Evolutionary conservation across 2,888 invertebrate genomes (phyloP), one percentile per base, ranked within the genome.

Genomic region (Melinaea marsaeus): DNA sequence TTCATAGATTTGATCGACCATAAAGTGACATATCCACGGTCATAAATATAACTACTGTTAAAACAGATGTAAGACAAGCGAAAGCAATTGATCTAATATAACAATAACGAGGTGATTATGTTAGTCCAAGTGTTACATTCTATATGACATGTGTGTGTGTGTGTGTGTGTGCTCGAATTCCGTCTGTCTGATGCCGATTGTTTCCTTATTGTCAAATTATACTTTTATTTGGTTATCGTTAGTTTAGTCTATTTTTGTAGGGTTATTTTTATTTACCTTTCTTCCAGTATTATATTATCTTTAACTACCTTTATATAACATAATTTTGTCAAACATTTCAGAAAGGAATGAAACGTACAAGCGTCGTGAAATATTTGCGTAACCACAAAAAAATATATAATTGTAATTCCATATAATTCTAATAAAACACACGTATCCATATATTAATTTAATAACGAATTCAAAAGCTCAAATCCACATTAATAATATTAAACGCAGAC

Each of bases 81-180:
- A 46, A 34, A 33, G 35, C 65, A 64, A 71, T 70, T 71, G 69
- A 63, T 66, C 71, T 72, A 71, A 72, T 72, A 67, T 61, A 55
- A 72, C 71, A 72, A 73, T 70, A 79, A 79, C 78, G 74, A 77
- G 74, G 75, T 84, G 85, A 86, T 86, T 81, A 80, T 86, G 83
- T 88, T 79, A 74, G 81, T 75, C 77, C 87, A 87, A 84, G 85
- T 86, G 86, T 72, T 67, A 64, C 59, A 58, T 62, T 65, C 75
- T 75, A 75, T 74, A 75, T 47, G 47, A 1, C 13, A 51, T 22
- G 51, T 51, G 51, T 51, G 51, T 22, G 51, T 51, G 51, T 51
- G 51, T 51, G 51, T 32, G 2, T 32, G 51, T 32, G 32, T 32
- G 51, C 11, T 32, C 32, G 32, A 51, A 51, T 32, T 55, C 68